Evolutionary conservation across 1,140 invertebrate genomes (phyloP).

Genomic region (Plectus sambesii): DNA sequence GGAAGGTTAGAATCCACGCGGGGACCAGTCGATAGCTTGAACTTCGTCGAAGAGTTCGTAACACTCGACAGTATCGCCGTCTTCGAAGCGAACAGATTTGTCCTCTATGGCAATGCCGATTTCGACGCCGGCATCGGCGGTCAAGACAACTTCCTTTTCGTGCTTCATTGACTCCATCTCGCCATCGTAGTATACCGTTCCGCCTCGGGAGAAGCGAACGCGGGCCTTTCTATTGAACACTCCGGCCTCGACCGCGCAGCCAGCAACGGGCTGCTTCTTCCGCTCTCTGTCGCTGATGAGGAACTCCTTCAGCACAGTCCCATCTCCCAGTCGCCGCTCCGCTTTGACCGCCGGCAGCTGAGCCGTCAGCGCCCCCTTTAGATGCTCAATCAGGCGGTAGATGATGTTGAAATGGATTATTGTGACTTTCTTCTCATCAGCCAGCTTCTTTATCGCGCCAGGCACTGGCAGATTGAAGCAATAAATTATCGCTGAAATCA

Average conservation of each 20-base stretch:
- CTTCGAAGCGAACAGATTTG: slow-evolving; percentile 37
- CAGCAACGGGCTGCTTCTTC: slow-evolving; percentile 40
- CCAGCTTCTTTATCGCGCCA: slow-evolving; percentile 18
- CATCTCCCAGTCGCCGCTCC: slow-evolving; percentile 32
- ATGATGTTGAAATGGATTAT: slow-evolving; percentile 40
- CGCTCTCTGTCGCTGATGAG: slow-evolving; percentile 30
- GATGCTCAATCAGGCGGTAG: slow-evolving; percentile 31
- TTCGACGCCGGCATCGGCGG: slow-evolving; percentile 34
- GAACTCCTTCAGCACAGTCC: slow-evolving; percentile 41
- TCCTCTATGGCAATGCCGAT: slow-evolving; percentile 34
- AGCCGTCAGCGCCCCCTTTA: slow-evolving; percentile 30
- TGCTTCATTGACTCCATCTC: slow-evolving; percentile 37
- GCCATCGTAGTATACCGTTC: slow-evolving; percentile 32
- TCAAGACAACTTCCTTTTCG: slow-evolving; percentile 29
- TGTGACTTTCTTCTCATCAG: slow-evolving; percentile 24
- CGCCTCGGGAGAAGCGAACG: slow-evolving; percentile 24
- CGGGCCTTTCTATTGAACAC: slow-evolving; percentile 22
- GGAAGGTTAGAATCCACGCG: slow-evolving; percentile 38
- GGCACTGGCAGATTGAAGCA: slow-evolving; percentile 36
- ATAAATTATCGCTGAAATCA: slow-evolving; percentile 30
- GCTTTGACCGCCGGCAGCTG: slow-evolving; percentile 19
- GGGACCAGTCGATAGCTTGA: slow-evolving; percentile 35
- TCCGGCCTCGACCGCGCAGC: slow-evolving; percentile 38
- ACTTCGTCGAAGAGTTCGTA: slow-evolving; percentile 25
- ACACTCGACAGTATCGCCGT: slow-evolving; percentile 36